These are phyloP conservation scores for Elgaria multicarinata DNA, from an alignment of 2,113 vertebrate species.

Conservation along the genomic window DNA sequence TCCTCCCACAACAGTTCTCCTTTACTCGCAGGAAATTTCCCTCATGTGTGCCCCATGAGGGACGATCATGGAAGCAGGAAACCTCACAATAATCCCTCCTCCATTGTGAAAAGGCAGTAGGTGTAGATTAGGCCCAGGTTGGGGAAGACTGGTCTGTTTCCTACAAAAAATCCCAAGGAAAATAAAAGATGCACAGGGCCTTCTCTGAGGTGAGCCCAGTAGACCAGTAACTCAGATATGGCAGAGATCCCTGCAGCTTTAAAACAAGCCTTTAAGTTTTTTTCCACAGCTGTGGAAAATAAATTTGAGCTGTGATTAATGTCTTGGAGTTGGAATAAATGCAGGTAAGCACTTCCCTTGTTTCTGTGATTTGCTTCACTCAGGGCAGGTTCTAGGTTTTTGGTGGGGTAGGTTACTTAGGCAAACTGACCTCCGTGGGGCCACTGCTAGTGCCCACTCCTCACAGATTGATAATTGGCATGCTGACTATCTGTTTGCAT, in stretches of 20 bases:
- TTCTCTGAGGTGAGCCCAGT: not conserved
- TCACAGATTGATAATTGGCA: not conserved
- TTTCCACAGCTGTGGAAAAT: not conserved
- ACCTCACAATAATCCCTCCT: too few species aligned
- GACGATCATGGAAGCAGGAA: too few species aligned
- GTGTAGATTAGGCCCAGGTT: too few species aligned
- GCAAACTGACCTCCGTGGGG: not conserved
- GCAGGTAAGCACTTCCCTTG: not conserved
- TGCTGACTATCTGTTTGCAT: not conserved
- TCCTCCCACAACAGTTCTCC: too few species aligned
- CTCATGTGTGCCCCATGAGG: too few species aligned
- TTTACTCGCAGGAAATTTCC: too few species aligned
- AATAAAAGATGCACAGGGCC: not conserved
- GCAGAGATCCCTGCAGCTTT: not conserved
- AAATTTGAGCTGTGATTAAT: not conserved
- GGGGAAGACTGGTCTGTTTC: not conserved
- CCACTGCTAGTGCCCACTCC: not conserved
- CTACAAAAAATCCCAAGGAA: not conserved
- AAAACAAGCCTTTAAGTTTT: not conserved
- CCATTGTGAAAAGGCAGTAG: too few species aligned
- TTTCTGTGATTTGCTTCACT: not conserved
- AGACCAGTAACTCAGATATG: not conserved
- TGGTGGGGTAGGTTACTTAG: not conserved
- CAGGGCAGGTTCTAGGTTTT: not conserved
- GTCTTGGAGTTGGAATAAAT: not conserved